phyloP scores from a whole-genome alignment of 2,113 vertebrate genomes.

The Hippolais icterina region DNA sequence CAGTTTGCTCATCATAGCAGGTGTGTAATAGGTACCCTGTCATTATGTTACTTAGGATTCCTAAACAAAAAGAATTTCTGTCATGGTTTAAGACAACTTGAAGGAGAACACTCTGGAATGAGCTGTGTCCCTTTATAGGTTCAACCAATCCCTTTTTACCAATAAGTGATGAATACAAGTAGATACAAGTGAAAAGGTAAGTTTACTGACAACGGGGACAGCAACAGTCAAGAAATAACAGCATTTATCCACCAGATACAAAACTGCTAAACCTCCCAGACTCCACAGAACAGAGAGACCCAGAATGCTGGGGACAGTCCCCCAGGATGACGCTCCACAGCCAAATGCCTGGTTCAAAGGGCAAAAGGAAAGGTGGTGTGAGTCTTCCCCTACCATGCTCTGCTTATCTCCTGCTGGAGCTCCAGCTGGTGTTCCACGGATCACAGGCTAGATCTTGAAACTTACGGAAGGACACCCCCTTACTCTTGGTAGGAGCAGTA shows the following conservation, averaged over 20 bases:
- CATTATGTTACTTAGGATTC: neutral
- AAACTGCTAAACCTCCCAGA: neutral
- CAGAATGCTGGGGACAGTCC: neutral
- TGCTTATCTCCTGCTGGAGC: neutral
- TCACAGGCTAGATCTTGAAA: too few species aligned
- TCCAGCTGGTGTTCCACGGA: rapidly evolving
- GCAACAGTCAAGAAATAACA: neutral
- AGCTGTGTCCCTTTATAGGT: neutral
- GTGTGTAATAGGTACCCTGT: neutral
- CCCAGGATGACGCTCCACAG: rapidly evolving
- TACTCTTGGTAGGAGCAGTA: neutral
- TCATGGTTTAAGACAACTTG: neutral
- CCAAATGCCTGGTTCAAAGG: rapidly evolving
- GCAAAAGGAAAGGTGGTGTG: neutral
- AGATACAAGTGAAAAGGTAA: neutral
- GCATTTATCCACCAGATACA: too few species aligned
- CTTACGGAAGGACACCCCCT: rapidly evolving
- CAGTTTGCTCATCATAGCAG: neutral
- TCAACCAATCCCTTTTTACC: neutral
- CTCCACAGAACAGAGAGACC: neutral
- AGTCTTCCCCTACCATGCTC: neutral
- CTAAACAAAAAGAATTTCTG: neutral
- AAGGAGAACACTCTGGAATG: neutral
- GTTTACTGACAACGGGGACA: neutral
- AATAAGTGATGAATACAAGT: neutral